Base-by-base conservation (phyloP, 2,888 invertebrate genomes). In the Drosophila borealis region DNA sequence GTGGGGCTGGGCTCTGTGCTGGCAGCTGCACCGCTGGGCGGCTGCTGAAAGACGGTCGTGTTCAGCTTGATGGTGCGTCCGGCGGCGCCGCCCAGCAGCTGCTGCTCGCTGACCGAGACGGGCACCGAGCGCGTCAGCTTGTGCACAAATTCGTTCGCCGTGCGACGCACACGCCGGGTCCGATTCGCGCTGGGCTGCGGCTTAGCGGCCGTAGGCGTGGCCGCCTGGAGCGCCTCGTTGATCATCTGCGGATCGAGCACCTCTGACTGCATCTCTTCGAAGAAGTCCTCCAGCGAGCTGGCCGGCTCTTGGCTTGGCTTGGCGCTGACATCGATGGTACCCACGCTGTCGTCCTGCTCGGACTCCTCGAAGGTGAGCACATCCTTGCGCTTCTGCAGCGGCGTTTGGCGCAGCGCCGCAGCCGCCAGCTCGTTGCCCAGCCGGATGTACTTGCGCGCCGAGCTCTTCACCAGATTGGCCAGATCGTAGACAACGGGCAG, bases 401-500 rank as follows among this genome's bases (percentile, higher is more conserved):
- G 70, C 0, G 70, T 55, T 6, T 73, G 67, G 0, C 65, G 48
- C 33, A 86, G 61, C 0, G 85, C 67, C 5, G 79, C 64, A 0
- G 69, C 70, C 0, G 74, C 62, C 34, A 84, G 13, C 19, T 89
- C 85, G 1, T 54, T 73, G 13, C 79, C 78, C 3, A 90, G 45
- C 37, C 84, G 63, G 1, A 90, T 82, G 33, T 89, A 89, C 8
- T 88, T 90, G 17, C 85, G 91, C 36, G 94, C 93, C 0, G 94
- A 93, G 49, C 92, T 93, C 61, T 94, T 93, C 54, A 95, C 93
- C 64, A 95, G 92, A 88, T 95, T 94, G 0, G 95, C 95, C 90
- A 95, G 94, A 89, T 95, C 95, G 78, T 94, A 93, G 65, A 94
- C 93, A 70, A 95, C 94, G 10, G 95, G 95, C 60, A 95, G 90